phyloP scores from a whole-genome alignment of 2,113 vertebrate genomes.

The Amia ocellicauda region DNA sequence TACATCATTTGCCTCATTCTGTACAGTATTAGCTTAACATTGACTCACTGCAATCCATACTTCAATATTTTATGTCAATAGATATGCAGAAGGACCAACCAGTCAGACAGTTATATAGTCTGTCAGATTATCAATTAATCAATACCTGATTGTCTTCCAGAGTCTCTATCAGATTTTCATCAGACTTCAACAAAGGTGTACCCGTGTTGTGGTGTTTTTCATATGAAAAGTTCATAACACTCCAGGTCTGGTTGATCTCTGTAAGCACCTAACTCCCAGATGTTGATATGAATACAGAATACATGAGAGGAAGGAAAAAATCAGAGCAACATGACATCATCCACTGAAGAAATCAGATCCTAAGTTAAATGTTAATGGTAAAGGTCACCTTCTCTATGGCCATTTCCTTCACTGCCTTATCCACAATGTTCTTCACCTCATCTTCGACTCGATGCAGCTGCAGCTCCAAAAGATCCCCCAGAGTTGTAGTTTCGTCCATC shows the following conservation, averaged over 20 bases:
- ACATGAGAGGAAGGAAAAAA: too few relatives aligned
- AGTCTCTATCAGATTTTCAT: constrained; percentile 73
- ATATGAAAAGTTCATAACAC: constrained; percentile 58
- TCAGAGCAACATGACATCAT: too few relatives aligned
- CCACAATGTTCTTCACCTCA: constrained; percentile 71
- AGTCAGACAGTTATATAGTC: background rate
- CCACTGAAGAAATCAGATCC: too few relatives aligned
- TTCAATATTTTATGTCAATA: too few relatives aligned
- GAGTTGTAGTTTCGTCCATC: constrained; percentile 56
- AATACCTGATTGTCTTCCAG: constrained; percentile 67
- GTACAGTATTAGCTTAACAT: too few relatives aligned
- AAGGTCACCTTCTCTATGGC: constrained; percentile 59
- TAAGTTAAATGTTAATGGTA: too few relatives aligned
- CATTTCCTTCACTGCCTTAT: constrained; percentile 72
- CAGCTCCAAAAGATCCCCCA: constrained; percentile 62
- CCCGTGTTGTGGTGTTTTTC: constrained; percentile 50
- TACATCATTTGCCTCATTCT: background rate
- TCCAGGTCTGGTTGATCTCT: constrained; percentile 65
- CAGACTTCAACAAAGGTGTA: constrained; percentile 62
- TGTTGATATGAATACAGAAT: background rate
- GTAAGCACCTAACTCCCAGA: constrained; percentile 52
- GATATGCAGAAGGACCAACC: too few relatives aligned
- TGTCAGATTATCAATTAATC: background rate
- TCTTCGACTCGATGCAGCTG: constrained; percentile 68
- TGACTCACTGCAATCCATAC: too few relatives aligned